phyloP scores from a whole-genome alignment of 2,113 vertebrate species.

The Ascaphus truei region DNA sequence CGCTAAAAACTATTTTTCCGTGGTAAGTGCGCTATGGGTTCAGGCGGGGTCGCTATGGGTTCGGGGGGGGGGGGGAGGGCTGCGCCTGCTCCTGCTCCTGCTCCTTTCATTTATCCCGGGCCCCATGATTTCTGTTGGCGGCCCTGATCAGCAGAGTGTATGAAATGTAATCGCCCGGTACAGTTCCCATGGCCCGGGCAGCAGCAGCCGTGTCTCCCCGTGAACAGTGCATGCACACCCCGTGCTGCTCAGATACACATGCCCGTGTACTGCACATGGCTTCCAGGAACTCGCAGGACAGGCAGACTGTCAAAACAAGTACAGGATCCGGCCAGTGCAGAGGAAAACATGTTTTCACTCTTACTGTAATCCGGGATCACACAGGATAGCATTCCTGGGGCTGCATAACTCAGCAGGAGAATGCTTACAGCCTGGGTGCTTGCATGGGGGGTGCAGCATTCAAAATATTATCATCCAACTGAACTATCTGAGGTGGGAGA shows the following conservation, averaged over 20 bases:
- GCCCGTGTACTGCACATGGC: background rate
- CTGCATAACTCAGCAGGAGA: background rate
- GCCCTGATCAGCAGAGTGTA: background rate
- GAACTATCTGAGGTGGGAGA: background rate
- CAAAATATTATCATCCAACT: slow-evolving; percentile 14
- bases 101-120: too few relatives aligned
- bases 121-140: background rate
- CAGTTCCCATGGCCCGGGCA: background rate
- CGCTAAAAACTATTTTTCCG: too few relatives aligned
- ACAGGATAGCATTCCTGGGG: background rate
- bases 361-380: background rate
- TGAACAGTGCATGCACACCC: slow-evolving; percentile 29
- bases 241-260: background rate
- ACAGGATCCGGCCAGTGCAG: background rate
- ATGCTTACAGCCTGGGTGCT: background rate
- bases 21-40: too few relatives aligned
- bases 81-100: too few relatives aligned
- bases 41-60: too few relatives aligned
- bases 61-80: too few relatives aligned
- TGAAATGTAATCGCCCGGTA: background rate
- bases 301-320: background rate
- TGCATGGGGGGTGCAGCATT: background rate
- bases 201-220: slow-evolving; percentile 16
- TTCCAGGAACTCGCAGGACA: background rate
- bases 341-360: slow-evolving; percentile 28